Evolutionary conservation across 2,797 vertebrate genomes (phyloP).

Genomic region (Monodelphis domestica): DNA sequence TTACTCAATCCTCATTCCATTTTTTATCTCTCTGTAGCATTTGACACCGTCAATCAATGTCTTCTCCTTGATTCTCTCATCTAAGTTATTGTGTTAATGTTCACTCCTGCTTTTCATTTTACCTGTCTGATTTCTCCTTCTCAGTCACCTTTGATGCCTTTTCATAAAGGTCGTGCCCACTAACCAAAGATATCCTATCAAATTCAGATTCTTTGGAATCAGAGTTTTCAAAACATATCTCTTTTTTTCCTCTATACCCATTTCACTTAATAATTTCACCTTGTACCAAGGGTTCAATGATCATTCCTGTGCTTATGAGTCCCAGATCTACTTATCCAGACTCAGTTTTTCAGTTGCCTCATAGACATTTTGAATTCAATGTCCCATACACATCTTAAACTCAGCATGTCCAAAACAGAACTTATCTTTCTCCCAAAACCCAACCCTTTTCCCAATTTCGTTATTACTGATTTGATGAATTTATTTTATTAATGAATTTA

Average conservation of each 20-base stretch:
- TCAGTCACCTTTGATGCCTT: not conserved
- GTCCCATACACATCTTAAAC: not conserved
- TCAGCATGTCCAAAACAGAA: not conserved
- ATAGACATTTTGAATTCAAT: not conserved
- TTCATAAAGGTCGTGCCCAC: not conserved
- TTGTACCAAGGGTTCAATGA: not conserved
- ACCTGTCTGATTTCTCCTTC: not conserved
- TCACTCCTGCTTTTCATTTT: not conserved
- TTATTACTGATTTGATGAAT: too few species aligned
- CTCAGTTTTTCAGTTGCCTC: not conserved
- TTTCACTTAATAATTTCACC: not conserved
- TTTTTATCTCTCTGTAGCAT: not conserved
- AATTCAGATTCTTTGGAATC: not conserved
- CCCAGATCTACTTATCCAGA: not conserved
- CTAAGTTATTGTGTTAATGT: not conserved
- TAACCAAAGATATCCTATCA: not conserved
- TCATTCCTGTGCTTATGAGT: not conserved
- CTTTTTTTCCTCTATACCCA: not conserved
- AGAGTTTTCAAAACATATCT: not conserved
- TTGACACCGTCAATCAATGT: not conserved
- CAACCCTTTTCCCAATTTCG: not conserved
- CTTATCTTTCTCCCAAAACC: not conserved
- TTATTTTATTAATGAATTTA: too few species aligned
- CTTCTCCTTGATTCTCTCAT: not conserved
- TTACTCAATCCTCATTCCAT: not conserved